A percentile compares a stretch with the other conserved stretches of the same genome.
These are phyloP conservation scores for Drosophila seguyi DNA, from an alignment of 1,140 invertebrate genomes.

Conservation along the genomic window DNA sequence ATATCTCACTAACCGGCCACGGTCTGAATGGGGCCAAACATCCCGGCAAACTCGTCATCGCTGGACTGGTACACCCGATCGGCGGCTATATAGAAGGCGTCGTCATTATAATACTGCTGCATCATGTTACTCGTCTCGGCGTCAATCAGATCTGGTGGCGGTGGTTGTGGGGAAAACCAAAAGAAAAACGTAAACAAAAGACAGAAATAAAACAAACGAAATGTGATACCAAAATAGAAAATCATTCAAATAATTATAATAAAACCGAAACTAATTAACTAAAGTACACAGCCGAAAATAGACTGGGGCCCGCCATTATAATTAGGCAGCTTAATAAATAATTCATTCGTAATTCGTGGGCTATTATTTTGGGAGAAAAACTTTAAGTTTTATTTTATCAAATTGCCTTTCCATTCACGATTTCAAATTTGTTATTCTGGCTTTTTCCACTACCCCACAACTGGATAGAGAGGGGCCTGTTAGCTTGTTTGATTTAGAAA, in stretches of 20 bases:
- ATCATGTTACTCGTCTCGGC: slow-evolving; percentile 72
- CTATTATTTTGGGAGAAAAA: slow-evolving; percentile 28
- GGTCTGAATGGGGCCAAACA: slow-evolving; percentile 83
- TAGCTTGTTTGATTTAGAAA: slow-evolving; percentile 18
- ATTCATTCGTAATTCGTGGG: slow-evolving; percentile 21
- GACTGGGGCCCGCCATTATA: slow-evolving; percentile 14
- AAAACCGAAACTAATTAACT: slow-evolving; percentile 33
- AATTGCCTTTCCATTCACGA: slow-evolving; percentile 14
- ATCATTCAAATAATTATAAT: slow-evolving; percentile 20
- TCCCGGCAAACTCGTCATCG: slow-evolving; percentile 82
- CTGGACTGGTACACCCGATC: slow-evolving; percentile 82
- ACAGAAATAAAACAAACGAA: slow-evolving; percentile 25
- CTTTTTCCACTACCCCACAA: not conserved
- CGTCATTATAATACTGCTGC: slow-evolving; percentile 82
- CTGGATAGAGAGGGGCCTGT: no score
- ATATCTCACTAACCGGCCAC: slow-evolving; percentile 75
- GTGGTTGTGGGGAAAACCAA: not conserved
- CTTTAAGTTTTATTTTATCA: slow-evolving; percentile 18
- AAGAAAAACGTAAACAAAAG: slow-evolving; percentile 24
- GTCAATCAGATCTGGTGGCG: slow-evolving; percentile 70
- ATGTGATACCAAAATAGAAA: slow-evolving; percentile 23
- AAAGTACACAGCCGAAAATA: slow-evolving; percentile 31
- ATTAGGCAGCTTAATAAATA: slow-evolving; percentile 24
- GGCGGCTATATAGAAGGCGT: slow-evolving; percentile 81
- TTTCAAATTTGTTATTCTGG: slow-evolving; percentile 34